A percentile compares a stretch with the other conserved stretches of the same genome.
Conservation (phyloP, 1,140 invertebrate genomes). For the Melitaea cinxia region DNA sequence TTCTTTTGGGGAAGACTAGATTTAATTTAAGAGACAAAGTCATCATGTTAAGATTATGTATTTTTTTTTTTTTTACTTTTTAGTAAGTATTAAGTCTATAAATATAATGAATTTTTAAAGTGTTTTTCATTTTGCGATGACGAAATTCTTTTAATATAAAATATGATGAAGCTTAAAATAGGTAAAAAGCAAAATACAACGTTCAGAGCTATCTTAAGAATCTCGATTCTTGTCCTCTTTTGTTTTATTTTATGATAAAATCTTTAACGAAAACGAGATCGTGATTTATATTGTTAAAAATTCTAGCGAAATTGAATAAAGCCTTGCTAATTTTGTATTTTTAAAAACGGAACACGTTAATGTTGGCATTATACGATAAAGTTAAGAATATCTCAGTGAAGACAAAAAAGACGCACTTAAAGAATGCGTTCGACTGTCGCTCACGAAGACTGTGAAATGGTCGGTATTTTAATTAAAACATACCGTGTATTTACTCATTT, state of each 20-base stretch:
- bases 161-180: not conserved
- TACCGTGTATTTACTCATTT: not conserved
- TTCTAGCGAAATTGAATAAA: not conserved
- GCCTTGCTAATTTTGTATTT: not conserved
- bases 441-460: not conserved
- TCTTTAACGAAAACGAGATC: slow-evolving; percentile 2
- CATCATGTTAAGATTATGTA: not conserved
- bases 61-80: not conserved
- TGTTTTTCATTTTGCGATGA: slow-evolving; percentile 1
- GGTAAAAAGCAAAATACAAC: not conserved
- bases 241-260: not conserved
- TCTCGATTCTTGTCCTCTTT: not conserved
- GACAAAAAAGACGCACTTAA: not conserved
- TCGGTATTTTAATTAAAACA: slow-evolving; percentile 6
- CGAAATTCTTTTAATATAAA: not conserved
- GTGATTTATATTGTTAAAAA: not conserved
- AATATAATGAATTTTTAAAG: not conserved
- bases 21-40: not conserved
- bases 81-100: no score
- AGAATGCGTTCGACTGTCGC: not conserved
- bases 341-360: not conserved
- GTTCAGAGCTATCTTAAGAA: not conserved
- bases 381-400: not conserved
- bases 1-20: not conserved
- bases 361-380: not conserved